Evolutionary conservation across 2,888 invertebrate genomes (phyloP), one percentile per base, ranked within the genome.

Genomic region (Geophilus truncorum): DNA sequence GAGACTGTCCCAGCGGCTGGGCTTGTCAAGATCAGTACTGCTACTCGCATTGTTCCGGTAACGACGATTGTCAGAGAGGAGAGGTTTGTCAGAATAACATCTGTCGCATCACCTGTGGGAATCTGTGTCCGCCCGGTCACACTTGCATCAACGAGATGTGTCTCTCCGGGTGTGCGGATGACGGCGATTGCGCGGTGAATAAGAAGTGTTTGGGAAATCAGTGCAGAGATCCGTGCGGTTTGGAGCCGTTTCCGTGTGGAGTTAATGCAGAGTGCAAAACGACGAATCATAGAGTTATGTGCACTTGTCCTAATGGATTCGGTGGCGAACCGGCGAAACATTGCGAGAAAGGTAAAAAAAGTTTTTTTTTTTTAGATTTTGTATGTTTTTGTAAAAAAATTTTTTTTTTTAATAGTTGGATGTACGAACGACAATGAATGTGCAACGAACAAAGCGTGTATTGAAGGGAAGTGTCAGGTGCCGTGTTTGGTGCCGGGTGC

Each of bases 281-380:
- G 6, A 45, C 77, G 3, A 25, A 93, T 83, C 96, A 95, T 86
- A 90, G 93, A 57, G 92, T 93, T 57, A 90, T 96, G 5, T 96
- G 96, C 86, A 90, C 94, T 82, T 96, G 96, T 85, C 94, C 95
- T 0, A 94, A 94, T 85, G 94, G 95, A 21, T 94, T 90, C 85
- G 92, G 92, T 83, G 96, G 96, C 0, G 93, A 96, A 80, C 84
- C 84, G 18, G 83, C 83, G 62, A 81, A 82, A 45, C 34, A 81
- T 36, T 85, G 85, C 77, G 40, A 77, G 7, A 81, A 80, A 81
- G 82, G 82, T 82, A 81, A 3, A 4, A 45, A 32, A 25, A 36
- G 0, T 6, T 75, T 30, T 23, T 4, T 12, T 18, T 18, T 70
- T 70, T 18, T 2, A 32, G n/a, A 12, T n/a, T n/a, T 28, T 21